Evolutionary conservation across 1,140 invertebrate genomes (phyloP).

Genomic region (Drosophila eugracilis): DNA sequence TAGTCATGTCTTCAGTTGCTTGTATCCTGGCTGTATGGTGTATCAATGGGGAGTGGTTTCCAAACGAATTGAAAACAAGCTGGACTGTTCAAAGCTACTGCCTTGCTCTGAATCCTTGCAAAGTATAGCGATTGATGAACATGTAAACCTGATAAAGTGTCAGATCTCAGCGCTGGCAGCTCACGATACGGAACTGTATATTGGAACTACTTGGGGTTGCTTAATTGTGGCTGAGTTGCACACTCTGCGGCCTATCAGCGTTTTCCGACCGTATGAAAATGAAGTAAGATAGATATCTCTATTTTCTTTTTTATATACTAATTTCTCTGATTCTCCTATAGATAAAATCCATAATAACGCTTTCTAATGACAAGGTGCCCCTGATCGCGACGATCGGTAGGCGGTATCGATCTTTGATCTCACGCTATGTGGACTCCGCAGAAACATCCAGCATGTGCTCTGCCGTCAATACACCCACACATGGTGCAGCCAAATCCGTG

Average conservation of each 20-base stretch:
- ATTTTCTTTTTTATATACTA: neutral
- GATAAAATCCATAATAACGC: slow-evolving; percentile 84
- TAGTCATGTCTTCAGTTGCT: slow-evolving; percentile 91
- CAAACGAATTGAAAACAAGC: slow-evolving; percentile 90
- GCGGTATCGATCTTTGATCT: slow-evolving; percentile 92
- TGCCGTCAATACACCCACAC: slow-evolving; percentile 66
- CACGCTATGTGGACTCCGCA: slow-evolving; percentile 88
- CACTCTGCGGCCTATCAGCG: slow-evolving; percentile 93
- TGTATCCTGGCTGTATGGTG: slow-evolving; percentile 92
- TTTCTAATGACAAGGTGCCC: slow-evolving; percentile 83
- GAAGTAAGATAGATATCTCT: slow-evolving; percentile 87
- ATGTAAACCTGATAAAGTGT: slow-evolving; percentile 91
- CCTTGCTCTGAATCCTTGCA: slow-evolving; percentile 96
- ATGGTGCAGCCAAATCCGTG: slow-evolving; percentile 58
- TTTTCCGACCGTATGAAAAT: slow-evolving; percentile 95
- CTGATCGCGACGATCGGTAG: slow-evolving; percentile 92
- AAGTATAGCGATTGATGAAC: slow-evolving; percentile 96
- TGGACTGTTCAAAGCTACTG: slow-evolving; percentile 96
- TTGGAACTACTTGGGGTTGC: slow-evolving; percentile 96
- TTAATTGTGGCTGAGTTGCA: slow-evolving; percentile 93
- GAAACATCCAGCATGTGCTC: slow-evolving; percentile 36
- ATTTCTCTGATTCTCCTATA: slow-evolving; percentile 53
- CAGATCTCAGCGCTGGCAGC: slow-evolving; percentile 93
- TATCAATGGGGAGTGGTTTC: slow-evolving; percentile 92
- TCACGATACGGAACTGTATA: slow-evolving; percentile 90